Percentiles rank a stretch among this genome's conserved stretches.
Conservation (phyloP, 1,140 invertebrate species). For the Triops cancriformis region DNA sequence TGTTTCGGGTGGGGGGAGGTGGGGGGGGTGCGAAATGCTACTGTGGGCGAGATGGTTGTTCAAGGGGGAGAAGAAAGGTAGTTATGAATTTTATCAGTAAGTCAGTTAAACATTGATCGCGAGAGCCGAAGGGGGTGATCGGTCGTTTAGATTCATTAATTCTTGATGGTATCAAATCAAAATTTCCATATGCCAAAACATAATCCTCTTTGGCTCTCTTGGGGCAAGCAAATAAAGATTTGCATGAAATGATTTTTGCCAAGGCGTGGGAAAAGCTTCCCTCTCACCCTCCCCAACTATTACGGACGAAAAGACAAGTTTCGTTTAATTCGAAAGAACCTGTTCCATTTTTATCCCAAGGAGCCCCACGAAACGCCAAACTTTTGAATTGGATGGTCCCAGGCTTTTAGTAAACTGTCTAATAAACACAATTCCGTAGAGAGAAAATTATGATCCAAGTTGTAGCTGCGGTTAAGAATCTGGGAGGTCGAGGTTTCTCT, state of each 20-base stretch:
- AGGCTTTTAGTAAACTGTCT: not conserved
- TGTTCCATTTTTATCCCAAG: not conserved
- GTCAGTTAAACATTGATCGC: not conserved
- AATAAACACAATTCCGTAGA: not conserved
- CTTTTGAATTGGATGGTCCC: not conserved
- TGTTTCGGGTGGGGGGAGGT: no score
- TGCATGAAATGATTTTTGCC: constrained; percentile 2
- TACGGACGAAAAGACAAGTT: not conserved
- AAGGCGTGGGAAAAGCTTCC: constrained; percentile 1
- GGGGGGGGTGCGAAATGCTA: no score
- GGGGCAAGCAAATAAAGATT: not conserved
- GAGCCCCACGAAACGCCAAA: not conserved
- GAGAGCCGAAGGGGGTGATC: not conserved
- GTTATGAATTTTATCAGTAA: not conserved
- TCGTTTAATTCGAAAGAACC: not conserved
- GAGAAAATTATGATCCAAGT: constrained; percentile 5
- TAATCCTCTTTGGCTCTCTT: not conserved
- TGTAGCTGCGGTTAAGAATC: not conserved
- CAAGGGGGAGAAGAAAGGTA: not conserved
- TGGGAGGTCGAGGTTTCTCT: not conserved
- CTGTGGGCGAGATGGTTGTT: not conserved
- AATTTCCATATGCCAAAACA: not conserved
- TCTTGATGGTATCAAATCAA: not conserved
- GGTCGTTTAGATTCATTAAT: constrained; percentile 2
- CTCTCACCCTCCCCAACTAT: not conserved